These are phyloP conservation scores for Penaeus chinensis DNA, from an alignment of 1,140 invertebrate genomes.

Conservation along the genomic window DNA sequence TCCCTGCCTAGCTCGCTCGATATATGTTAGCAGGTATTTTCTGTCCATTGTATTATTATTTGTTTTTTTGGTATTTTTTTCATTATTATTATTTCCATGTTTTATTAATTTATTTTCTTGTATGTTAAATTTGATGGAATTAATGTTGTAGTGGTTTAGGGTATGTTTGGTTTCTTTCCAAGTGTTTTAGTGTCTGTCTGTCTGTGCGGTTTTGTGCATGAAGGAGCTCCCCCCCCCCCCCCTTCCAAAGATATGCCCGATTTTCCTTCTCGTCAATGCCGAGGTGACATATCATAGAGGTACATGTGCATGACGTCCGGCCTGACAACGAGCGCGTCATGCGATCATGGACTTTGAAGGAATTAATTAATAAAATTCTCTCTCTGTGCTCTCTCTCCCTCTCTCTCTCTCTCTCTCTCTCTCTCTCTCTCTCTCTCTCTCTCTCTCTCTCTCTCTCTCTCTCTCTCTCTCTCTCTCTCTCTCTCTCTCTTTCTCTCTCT, in stretches of 20 bases:
- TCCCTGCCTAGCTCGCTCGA: no score
- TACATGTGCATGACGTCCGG: background rate
- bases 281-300: no score
- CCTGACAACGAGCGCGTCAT: background rate
- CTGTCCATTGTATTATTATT: no score
- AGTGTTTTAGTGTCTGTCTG: constrained; percentile 1
- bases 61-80: no score
- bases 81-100: no score
- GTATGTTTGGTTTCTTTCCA: background rate
- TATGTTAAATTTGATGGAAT: no score
- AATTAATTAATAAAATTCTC: background rate
- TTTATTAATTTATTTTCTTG: no score
- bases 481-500: background rate
- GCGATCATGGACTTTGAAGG: background rate
- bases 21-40: no score
- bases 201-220: background rate
- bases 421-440: constrained; percentile 20
- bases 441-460: constrained; percentile 24
- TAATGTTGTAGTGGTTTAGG: background rate
- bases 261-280: no score
- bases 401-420: constrained; percentile 6
- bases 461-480: constrained; percentile 9
- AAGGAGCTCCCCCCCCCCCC: no score
- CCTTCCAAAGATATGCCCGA: no score
- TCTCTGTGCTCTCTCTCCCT: no score